Evolutionary conservation across 1,140 invertebrate genomes (phyloP), one percentile per base, ranked within the genome.

Genomic region (Lepidurus arcticus): DNA sequence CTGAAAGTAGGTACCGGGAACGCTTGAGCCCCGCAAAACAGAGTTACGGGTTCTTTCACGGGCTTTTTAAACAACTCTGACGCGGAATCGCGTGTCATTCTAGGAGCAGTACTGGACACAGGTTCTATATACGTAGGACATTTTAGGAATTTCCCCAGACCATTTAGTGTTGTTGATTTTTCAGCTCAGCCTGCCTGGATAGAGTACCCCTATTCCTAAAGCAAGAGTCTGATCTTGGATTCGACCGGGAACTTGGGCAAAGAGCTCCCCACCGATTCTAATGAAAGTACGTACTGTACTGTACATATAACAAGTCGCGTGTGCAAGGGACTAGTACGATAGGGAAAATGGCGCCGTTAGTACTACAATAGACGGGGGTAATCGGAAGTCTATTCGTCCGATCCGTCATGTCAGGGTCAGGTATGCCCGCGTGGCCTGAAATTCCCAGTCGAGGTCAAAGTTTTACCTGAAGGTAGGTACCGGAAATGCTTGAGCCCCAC

Each of bases 11-110:
- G 85, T 10, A 82, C 79, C 24, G 84, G 84, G 78, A 82, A 83
- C n/a, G 83, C 84, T 78, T 85, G 84, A 34, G 85, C 86, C 53
- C 85, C 85, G 81, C 87, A 88, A 11, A 86, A 83, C 6, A 88
- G 80, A 80, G 86, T 80, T 77, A 81, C 80, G 13, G 75, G 34
- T 7, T 76, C 21, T 79, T n/a, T 11, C 10, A 45, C 75, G 16
- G 74, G 75, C 42, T 76, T 76, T 16, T 78, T 79, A n/a, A 75
- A 73, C 10, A 42, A 13, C 43, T 73, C 78, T 42, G 65, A 21
- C 21, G 76, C 44, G 13, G 53, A 13, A 16, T 78, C 76, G 16
- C 53, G 43, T 44, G 82, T 80, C 75, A 83, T 82, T 77, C 81
- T 78, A 26, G 84, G 84, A 47, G 77, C 78, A n/a, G 83, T 81